Conservation (phyloP, 2,888 invertebrate species). For the Sclerodermus sp. region DNA sequence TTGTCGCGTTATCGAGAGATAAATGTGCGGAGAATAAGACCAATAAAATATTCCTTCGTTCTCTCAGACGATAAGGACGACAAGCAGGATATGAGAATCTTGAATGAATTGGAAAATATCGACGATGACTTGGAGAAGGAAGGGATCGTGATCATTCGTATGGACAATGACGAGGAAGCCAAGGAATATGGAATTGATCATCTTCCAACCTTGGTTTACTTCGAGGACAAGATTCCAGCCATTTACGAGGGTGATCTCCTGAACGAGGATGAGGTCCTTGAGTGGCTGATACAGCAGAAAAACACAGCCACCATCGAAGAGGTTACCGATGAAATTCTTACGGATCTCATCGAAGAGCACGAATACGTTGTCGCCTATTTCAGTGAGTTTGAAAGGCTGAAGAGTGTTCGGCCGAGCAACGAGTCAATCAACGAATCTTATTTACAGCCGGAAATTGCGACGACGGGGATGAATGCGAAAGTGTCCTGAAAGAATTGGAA, state of each 20-base stretch:
- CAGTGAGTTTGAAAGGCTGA: slow-evolving; percentile 75
- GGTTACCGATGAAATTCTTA: slow-evolving; percentile 88
- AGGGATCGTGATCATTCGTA: slow-evolving; percentile 86
- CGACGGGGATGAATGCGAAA: slow-evolving; percentile 84
- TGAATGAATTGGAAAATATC: slow-evolving; percentile 89
- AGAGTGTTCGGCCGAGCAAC: too few relatives aligned
- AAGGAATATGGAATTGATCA: slow-evolving; percentile 90
- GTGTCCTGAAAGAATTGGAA: slow-evolving; percentile 82
- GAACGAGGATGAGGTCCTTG: slow-evolving; percentile 89
- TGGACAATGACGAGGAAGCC: slow-evolving; percentile 87
- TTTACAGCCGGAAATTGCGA: slow-evolving; percentile 76
- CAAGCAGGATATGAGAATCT: slow-evolving; percentile 82
- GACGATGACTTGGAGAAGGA: slow-evolving; percentile 89
- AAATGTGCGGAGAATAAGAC: too few relatives aligned
- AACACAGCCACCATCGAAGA: slow-evolving; percentile 90
- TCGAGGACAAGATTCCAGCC: slow-evolving; percentile 88
- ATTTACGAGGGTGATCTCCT: slow-evolving; percentile 89
- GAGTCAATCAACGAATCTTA: not conserved
- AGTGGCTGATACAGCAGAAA: slow-evolving; percentile 86
- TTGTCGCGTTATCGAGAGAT: too few relatives aligned
- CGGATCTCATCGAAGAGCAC: slow-evolving; percentile 82
- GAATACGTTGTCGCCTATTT: slow-evolving; percentile 95
- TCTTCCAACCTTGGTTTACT: slow-evolving; percentile 82
- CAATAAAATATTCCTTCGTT: slow-evolving; percentile 14
- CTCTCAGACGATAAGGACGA: slow-evolving; percentile 83